Evolutionary conservation across 2,113 vertebrate species (phyloP).

Genomic region (Myiagra hebetior): DNA sequence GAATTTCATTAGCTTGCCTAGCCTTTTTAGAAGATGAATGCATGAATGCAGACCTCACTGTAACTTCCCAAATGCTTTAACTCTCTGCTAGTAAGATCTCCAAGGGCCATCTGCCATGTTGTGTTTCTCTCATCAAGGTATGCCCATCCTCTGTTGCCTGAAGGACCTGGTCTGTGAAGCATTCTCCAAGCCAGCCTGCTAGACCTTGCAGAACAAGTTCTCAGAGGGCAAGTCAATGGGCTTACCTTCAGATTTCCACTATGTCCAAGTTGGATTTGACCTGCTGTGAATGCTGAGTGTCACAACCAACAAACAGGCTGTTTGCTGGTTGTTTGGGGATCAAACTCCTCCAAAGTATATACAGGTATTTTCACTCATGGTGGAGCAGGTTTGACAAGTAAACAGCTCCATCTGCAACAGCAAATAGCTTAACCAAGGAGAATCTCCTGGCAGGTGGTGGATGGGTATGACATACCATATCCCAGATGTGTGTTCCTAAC

Average conservation of each 20-base stretch:
- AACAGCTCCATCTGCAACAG: background rate
- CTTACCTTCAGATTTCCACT: background rate
- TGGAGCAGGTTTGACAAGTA: background rate
- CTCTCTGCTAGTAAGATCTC: background rate
- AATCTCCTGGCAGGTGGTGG: background rate
- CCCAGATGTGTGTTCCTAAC: background rate
- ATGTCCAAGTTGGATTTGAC: background rate
- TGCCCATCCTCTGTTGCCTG: background rate
- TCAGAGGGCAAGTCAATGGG: background rate
- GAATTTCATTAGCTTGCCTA: background rate
- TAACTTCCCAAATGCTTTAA: background rate
- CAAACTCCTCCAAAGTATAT: background rate
- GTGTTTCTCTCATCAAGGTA: background rate
- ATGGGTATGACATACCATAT: background rate
- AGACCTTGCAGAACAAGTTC: background rate
- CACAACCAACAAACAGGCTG: background rate
- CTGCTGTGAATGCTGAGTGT: fast-evolving
- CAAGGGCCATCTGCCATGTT: background rate
- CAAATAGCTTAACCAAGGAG: background rate
- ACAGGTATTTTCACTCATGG: background rate
- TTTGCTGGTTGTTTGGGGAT: background rate
- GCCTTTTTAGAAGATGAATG: background rate
- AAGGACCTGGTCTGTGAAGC: background rate
- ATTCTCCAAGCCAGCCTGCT: background rate
- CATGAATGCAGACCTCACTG: background rate